These are phyloP conservation scores for Metallyticus violacea DNA, from an alignment of 2,888 invertebrate genomes.

Conservation along the genomic window DNA sequence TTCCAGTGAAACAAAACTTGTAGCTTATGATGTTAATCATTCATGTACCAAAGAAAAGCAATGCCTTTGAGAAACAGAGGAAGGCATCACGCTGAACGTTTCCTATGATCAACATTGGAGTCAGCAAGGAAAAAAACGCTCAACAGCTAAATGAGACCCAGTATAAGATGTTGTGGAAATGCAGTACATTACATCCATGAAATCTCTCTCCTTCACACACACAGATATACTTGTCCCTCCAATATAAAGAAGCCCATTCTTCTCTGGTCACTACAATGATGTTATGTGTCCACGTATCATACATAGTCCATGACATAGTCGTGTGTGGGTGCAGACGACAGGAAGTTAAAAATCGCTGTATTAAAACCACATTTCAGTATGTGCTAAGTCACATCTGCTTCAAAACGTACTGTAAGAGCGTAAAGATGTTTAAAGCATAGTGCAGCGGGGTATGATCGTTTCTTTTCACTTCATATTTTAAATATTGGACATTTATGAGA, in stretches of 20 bases:
- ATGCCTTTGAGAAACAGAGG: background rate
- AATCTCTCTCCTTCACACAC: background rate
- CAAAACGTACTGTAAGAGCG: background rate
- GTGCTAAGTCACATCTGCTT: background rate
- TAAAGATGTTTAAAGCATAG: no score
- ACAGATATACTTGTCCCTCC: background rate
- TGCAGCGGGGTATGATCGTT: no score
- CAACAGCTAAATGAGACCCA: background rate
- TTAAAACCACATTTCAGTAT: background rate
- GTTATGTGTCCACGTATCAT: background rate
- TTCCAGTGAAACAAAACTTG: no score
- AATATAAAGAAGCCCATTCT: conserved; percentile 2
- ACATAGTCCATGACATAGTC: background rate
- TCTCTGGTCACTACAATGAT: background rate
- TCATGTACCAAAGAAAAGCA: no score
- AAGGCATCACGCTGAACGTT: background rate
- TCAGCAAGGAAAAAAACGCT: background rate
- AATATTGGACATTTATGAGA: no score
- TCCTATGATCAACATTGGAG: background rate
- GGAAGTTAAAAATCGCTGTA: background rate
- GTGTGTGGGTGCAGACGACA: background rate
- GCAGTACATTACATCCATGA: conserved; percentile 5
- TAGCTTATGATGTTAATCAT: no score
- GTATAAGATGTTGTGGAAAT: background rate
- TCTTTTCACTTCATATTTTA: no score